Evolutionary conservation across 2,888 invertebrate genomes (phyloP), one percentile per base, ranked within the genome.

Genomic region (Aspidiotus destructor): DNA sequence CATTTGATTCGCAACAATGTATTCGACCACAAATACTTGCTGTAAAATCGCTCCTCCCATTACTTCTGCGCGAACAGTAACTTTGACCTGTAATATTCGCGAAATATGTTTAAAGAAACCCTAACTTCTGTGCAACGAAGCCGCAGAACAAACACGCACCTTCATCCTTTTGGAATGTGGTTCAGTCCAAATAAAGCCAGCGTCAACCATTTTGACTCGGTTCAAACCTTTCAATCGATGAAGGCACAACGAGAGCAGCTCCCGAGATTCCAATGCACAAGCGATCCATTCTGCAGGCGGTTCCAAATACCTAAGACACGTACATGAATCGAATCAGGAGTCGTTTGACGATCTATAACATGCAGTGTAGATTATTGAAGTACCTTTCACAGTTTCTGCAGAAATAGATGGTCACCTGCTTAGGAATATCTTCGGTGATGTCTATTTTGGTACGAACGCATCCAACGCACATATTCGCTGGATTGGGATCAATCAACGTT

Each of bases 181-280:
- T 77, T 99, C 99, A 10, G 99, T 99, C 98, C 98, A 99, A 6
- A 96, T 85, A 80, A 99, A 99, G 0, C 89, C 87, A 54, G 99
- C 99, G 82, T 99, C 98, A 68, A 97, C 82, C 15, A 99, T 80
- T 75, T 94, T 91, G 0, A 98, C 90, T 76, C 88, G 85, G 75
- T 85, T 88, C 8, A 98, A 80, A 0, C 93, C 93, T 78, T 90
- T 97, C 40, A 99, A 78, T 76, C 88, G 91, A 77, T 96, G 95
- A 63, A 99, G 80, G 74, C 99, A 99, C 0, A 99, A 77, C 0
- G 89, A 84, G 1, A 98, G 80, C 2, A 98, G 81, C 77, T 97
- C 96, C 17, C 89, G 82, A 0, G 96, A 97, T 78, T 97, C 96
- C n/a, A 96, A 78, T 0, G 87, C 81, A 73, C 87, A 88, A 7